Evolutionary conservation across 2,888 invertebrate genomes (phyloP), one percentile per base, ranked within the genome.

Genomic region (Rhamnusium bicolor): DNA sequence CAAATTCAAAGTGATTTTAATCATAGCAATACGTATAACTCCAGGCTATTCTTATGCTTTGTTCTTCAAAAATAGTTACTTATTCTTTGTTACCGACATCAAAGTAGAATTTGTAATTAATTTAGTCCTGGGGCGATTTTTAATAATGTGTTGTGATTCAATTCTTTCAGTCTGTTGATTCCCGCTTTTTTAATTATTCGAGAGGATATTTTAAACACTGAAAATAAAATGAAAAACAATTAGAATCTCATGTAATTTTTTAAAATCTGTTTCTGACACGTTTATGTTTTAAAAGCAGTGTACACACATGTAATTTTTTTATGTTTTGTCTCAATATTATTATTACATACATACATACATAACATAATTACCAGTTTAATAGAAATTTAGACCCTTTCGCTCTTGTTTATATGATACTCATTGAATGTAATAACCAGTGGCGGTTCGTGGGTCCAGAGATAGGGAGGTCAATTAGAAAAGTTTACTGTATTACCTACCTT

Each of bases 21-120:
- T 67, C 72, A 67, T 46, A 40, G 53, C 65, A 49, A 72, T 67
- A 67, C 67, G 60, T 67, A 58, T 61, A 14, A 21, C 72, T 51
- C 16, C 12, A 10, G 72, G 72, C 58, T 18, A 46, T 71, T 66
- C 67, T 67, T 71, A 46, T 29, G 63, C 58, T 66, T 61, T 67
- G 61, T 67, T 72, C 72, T 72, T 66, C 32, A 58, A 60, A 54
- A 71, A 70, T 70, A 68, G 62, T 70, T 70, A 62, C 70, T 70
- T 69, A 69, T 67, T 72, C 71, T 76, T 69, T 69, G 69, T 66
- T 67, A 65, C 62, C 63, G 72, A 76, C 76, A 77, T 77, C 75
- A 75, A 77, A 77, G 75, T 68, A 65, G 71, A 69, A 61, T 74
- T 69, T 65, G 47, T 73, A 77, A 77, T 75, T 77, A 77, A 77